Base-by-base conservation (phyloP, 2,797 vertebrate genomes). In the Enteromius anoplus region DNA sequence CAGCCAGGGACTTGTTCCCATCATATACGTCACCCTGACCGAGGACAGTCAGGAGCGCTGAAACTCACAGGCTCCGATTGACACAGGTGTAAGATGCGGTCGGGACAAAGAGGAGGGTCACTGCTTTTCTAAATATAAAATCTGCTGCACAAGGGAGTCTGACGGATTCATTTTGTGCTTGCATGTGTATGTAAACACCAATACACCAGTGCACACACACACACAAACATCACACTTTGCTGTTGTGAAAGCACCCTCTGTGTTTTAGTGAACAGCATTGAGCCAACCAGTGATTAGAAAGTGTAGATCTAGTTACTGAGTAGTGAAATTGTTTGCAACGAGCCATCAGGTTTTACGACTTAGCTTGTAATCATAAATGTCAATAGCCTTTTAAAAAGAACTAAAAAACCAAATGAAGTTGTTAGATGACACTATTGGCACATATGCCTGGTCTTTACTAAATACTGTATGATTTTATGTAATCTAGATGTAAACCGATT, bases 1-100 rank as follows among this genome's bases (percentile, higher is more conserved):
- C 0, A 88, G 90, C 81, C 93, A 80, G 32, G 97, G 98, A 77
- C 89, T 99, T 85, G 97, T 98, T 68, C 97, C 98, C 85, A 93
- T 98, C 89, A 93, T 97, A 92, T 98, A 98, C 0, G 96, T 99
- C 88, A 96, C 96, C 66, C 92, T 96, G 51, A 87, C 75, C 1
- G 93, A 93, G 85, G 92, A 93, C 73, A 88, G 88, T 70, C 89
- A 62, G 75, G 90, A 87, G 45, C 71, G n/a, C 23, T 83, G 73
- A 82, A 75, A 32, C 62, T 34, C 49, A 17, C 3, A 15, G 49
- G 37, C 60, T 55, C 49, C 1, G 40, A 55, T 7, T 45, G 6
- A 68, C 34, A 82, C 11, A 5, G 62, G 47, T 7, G 34, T 75
- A 21, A 42, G 80, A 82, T 75, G 60, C 17, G 32, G 40, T 72